phyloP scores from a whole-genome alignment of 2,113 vertebrate species.

The Pygoscelis antarcticus region DNA sequence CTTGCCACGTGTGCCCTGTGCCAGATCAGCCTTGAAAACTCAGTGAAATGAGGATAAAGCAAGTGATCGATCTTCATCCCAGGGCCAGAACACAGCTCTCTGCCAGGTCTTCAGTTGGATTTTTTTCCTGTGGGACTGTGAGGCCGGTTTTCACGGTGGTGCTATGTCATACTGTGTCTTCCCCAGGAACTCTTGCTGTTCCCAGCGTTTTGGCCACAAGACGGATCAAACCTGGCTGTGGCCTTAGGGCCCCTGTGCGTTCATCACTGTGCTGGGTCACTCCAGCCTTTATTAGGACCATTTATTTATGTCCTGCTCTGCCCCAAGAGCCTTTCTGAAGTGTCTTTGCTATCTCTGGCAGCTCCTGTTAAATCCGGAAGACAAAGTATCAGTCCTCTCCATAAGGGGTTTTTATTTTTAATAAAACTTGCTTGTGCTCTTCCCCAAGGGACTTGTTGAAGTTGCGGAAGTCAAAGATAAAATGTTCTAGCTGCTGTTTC shows the following conservation, averaged over 20 bases:
- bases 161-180: not conserved
- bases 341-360: not conserved
- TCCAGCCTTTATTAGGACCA: not conserved
- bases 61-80: not conserved
- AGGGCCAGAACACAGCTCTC: not conserved
- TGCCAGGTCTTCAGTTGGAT: not conserved
- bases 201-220: not conserved
- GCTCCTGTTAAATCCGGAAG: constrained; percentile 17
- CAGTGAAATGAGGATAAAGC: not conserved
- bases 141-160: not conserved
- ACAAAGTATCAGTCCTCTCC: not conserved
- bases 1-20: not conserved
- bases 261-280: not conserved
- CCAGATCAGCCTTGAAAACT: not conserved
- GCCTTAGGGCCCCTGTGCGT: not conserved
- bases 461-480: not conserved
- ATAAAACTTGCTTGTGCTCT: constrained; percentile 27
- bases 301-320: not conserved
- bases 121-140: not conserved
- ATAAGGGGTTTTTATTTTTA: constrained; percentile 40
- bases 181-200: not conserved
- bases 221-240: not conserved
- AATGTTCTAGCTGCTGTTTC: constrained; percentile 23
- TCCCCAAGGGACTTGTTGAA: constrained; percentile 26
- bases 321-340: not conserved